These are phyloP conservation scores for Synchiropus splendidus DNA, from an alignment of 2,113 vertebrate species.

Conservation along the genomic window DNA sequence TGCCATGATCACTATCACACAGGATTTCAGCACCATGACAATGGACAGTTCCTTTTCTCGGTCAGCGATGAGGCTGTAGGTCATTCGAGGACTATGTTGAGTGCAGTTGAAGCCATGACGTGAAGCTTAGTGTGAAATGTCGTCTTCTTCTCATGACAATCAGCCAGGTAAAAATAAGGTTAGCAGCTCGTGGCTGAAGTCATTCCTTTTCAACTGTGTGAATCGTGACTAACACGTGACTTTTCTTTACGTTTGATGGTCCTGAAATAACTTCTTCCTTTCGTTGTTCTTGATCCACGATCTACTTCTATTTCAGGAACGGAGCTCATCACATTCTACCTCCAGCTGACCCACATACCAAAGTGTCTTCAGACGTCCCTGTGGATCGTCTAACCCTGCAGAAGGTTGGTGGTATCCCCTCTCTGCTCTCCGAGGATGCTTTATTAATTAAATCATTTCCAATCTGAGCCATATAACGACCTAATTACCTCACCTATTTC, in stretches of 20 bases:
- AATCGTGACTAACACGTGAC: background rate
- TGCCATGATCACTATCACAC: background rate
- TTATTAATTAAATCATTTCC: slow-evolving; percentile 63
- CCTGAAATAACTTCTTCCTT: background rate
- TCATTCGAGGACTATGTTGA: too few species aligned
- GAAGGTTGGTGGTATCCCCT: slow-evolving; percentile 44
- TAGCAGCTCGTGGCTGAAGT: background rate
- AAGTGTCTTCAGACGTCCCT: slow-evolving; percentile 33
- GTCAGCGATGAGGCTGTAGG: background rate
- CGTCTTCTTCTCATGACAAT: too few species aligned
- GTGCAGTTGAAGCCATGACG: too few species aligned
- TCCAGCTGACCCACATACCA: slow-evolving; percentile 40
- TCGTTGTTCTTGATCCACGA: too few species aligned
- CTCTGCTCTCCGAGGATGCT: slow-evolving; percentile 36
- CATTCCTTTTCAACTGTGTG: background rate
- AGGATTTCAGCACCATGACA: slow-evolving; percentile 35
- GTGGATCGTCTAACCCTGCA: slow-evolving; percentile 40
- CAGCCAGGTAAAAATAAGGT: too few species aligned
- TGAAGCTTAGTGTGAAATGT: too few species aligned
- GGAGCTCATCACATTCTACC: slow-evolving; percentile 1
- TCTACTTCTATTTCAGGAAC: slow-evolving; percentile 1
- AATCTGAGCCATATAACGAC: slow-evolving; percentile 54
- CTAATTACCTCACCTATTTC: slow-evolving; percentile 61
- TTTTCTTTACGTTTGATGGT: background rate
- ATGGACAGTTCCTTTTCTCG: slow-evolving; percentile 31